Conservation (phyloP, 53 echinoderm and acorn worm species). For the Holothuria leucospilota region DNA sequence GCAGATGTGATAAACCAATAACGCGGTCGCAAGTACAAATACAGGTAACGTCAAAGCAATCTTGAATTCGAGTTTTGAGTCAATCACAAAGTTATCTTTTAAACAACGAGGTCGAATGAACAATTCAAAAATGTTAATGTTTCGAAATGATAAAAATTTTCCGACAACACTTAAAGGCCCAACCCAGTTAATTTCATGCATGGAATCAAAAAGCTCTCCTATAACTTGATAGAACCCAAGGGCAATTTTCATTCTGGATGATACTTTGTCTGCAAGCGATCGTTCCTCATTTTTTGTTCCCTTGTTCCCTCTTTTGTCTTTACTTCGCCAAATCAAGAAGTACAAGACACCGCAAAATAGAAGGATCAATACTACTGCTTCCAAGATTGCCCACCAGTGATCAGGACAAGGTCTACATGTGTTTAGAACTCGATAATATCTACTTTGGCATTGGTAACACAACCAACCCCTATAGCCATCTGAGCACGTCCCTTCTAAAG, state of each 20-base stretch:
- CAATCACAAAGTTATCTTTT: conserved; percentile 8
- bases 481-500: not conserved
- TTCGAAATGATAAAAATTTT: not conserved
- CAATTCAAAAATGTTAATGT: not conserved
- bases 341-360: not conserved
- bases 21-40: not conserved
- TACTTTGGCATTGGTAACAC: not conserved
- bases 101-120: conserved; percentile 12
- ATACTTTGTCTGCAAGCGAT: conserved; percentile 5
- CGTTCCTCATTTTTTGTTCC: not conserved
- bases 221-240: conserved; percentile 34
- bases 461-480: conserved; percentile 12
- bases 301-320: not conserved
- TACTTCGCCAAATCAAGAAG: conserved; percentile 1
- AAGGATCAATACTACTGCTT: not conserved
- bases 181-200: not conserved
- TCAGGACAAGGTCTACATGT: not conserved
- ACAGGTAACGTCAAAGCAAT: not conserved
- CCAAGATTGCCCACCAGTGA: not conserved
- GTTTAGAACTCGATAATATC: not conserved
- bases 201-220: conserved; percentile 1
- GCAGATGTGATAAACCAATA: too few relatives aligned
- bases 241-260: not conserved
- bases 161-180: not conserved
- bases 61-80: not conserved